Conservation (phyloP, 1,140 invertebrate species). For the Pararge aegeria region DNA sequence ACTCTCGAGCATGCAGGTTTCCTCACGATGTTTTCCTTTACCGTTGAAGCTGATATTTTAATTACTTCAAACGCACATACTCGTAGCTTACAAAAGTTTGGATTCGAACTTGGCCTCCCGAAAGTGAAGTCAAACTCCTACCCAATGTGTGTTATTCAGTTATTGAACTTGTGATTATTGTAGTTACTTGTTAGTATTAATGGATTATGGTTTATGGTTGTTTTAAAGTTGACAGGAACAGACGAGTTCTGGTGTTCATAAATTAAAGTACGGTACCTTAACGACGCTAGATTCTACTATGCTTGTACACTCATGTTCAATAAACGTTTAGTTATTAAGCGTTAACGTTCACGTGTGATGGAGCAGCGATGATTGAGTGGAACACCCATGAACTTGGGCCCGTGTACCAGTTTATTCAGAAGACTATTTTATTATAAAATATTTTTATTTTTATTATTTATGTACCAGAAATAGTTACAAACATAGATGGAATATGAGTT, state of each 20-base stretch:
- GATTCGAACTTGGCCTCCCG: no score
- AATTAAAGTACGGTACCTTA: not conserved
- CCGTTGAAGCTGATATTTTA: no score
- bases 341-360: slow-evolving; percentile 48
- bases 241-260: not conserved
- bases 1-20: no score
- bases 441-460: not conserved
- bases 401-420: slow-evolving; percentile 27
- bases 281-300: not conserved
- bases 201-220: no score
- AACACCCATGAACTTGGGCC: slow-evolving; percentile 44
- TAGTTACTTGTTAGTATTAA: not conserved
- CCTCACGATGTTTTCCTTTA: no score
- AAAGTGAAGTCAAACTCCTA: no score
- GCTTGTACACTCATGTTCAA: slow-evolving; percentile 13
- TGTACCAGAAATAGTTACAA: no score
- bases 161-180: not conserved
- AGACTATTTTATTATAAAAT: no score
- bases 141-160: no score
- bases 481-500: no score
- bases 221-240: not conserved
- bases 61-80: no score
- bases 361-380: slow-evolving; percentile 50
- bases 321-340: slow-evolving; percentile 37
- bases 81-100: no score